Conservation (phyloP, 2,113 vertebrate species). For the Sylvia atricapilla region DNA sequence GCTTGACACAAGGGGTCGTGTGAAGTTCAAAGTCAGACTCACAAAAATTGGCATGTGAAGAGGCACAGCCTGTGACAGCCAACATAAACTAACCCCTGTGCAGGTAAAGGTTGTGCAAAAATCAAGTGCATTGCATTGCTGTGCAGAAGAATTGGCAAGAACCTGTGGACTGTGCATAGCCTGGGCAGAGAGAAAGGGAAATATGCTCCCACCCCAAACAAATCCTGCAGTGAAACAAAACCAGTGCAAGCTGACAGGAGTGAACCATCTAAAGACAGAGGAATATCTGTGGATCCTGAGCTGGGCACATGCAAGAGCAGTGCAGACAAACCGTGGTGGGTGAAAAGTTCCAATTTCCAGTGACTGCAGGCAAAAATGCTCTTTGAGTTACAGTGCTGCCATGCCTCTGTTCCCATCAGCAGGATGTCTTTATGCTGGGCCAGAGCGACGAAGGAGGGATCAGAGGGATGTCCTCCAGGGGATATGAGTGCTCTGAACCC, state of each 20-base stretch:
- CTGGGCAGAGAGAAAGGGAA: neutral
- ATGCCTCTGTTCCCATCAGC: neutral
- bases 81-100: neutral
- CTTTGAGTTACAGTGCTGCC: neutral
- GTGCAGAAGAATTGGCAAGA: neutral
- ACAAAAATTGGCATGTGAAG: neutral
- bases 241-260: neutral
- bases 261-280: neutral
- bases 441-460: neutral
- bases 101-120: neutral
- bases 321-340: neutral
- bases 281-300: neutral
- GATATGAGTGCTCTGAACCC: neutral
- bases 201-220: neutral
- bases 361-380: neutral
- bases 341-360: neutral
- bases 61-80: neutral
- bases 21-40: slow-evolving; percentile 39
- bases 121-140: neutral
- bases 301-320: neutral
- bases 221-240: neutral
- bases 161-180: neutral
- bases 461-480: neutral
- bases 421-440: accelerated
- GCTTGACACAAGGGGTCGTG: neutral